A percentile compares a stretch with the other conserved stretches of the same genome.
Evolutionary conservation across 2,888 invertebrate genomes (phyloP).

Genomic region (Acrocyrtus sp.): DNA sequence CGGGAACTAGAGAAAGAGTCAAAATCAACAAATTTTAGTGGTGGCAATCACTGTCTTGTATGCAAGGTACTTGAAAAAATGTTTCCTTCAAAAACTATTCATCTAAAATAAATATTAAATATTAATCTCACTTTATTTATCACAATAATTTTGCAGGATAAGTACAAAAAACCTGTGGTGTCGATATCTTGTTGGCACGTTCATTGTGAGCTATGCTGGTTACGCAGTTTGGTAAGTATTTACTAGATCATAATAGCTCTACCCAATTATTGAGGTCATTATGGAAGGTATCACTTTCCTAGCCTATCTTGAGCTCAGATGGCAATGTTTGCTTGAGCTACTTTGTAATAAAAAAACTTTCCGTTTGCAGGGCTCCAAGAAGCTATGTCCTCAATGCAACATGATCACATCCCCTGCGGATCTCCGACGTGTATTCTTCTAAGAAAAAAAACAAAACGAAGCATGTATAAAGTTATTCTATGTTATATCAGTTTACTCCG

Average conservation of each 20-base stretch:
- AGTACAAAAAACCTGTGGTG: slow-evolving; percentile 86
- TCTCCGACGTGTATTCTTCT: slow-evolving; percentile 89
- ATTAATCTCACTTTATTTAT: slow-evolving; percentile 33
- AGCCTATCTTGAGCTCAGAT: too few relatives aligned
- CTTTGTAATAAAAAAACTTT: slow-evolving; percentile 11
- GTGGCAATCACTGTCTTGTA: slow-evolving; percentile 79
- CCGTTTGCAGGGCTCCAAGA: slow-evolving; percentile 79
- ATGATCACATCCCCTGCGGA: slow-evolving; percentile 90
- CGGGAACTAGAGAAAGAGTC: slow-evolving; percentile 77
- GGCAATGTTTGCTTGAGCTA: too few relatives aligned
- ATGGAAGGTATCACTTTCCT: too few relatives aligned
- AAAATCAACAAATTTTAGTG: slow-evolving; percentile 66
- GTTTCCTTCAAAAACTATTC: too few relatives aligned
- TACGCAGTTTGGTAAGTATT: slow-evolving; percentile 74
- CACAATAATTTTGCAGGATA: slow-evolving; percentile 76
- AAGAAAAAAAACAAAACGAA: too few relatives aligned
- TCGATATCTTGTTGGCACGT: slow-evolving; percentile 98
- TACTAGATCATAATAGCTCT: too few relatives aligned
- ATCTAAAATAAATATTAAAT: slow-evolving; percentile 10
- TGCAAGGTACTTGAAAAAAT: slow-evolving; percentile 81
- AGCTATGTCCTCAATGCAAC: slow-evolving; percentile 94
- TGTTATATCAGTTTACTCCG: too few relatives aligned
- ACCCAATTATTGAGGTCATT: too few relatives aligned
- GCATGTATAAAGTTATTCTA: too few relatives aligned
- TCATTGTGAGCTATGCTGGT: slow-evolving; percentile 88